Evolutionary conservation across 2,113 vertebrate genomes (phyloP).

Genomic region (Micromys minutus): DNA sequence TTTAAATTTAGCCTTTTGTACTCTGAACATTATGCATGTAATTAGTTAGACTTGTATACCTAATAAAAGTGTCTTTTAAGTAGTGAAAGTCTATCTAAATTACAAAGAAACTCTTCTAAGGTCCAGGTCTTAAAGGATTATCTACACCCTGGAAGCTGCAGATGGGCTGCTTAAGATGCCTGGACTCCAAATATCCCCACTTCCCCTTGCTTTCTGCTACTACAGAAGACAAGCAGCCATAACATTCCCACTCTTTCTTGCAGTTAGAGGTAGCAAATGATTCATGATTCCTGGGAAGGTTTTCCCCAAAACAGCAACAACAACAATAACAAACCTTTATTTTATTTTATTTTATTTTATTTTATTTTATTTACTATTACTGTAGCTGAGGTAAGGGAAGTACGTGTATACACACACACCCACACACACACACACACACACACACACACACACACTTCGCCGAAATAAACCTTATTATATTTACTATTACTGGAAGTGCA

Average conservation of each 20-base stretch:
- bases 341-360: too few relatives aligned
- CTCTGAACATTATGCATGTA: background rate
- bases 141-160: background rate
- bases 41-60: background rate
- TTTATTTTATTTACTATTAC: background rate
- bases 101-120: background rate
- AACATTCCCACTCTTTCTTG: background rate
- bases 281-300: background rate
- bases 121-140: background rate
- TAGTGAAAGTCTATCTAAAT: constrained; percentile 32
- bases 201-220: background rate
- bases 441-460: background rate
- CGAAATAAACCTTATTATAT: background rate
- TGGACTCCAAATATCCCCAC: accelerated
- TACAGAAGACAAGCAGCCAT: background rate
- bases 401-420: too few relatives aligned
- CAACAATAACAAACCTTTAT: background rate
- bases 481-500: background rate
- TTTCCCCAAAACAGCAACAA: background rate
- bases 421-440: background rate
- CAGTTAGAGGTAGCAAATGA: background rate
- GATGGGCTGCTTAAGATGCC: background rate
- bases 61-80: constrained; percentile 26
- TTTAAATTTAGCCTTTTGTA: background rate
- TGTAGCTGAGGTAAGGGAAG: background rate